A percentile compares a stretch with the other conserved stretches of the same genome.
These are phyloP conservation scores for Oryzias woworae DNA, from an alignment of 2,113 vertebrate species.

Conservation along the genomic window DNA sequence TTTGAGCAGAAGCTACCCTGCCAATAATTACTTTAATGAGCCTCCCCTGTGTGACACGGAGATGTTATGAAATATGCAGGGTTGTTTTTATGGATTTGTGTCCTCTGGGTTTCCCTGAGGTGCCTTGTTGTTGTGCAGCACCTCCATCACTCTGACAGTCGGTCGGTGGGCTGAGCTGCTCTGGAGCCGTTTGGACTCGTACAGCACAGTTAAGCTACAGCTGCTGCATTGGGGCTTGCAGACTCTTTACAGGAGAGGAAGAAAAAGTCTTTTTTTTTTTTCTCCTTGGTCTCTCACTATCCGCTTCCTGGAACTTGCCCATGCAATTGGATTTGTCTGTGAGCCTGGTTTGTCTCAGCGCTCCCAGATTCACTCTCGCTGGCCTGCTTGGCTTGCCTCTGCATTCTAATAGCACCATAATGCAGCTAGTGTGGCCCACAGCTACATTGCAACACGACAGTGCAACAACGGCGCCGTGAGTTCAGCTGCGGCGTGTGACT, in stretches of 20 bases:
- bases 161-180: slow-evolving; percentile 33
- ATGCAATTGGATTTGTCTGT: slow-evolving; percentile 73
- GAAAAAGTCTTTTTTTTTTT: slow-evolving; percentile 19
- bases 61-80: slow-evolving; percentile 44
- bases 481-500: slow-evolving; percentile 33
- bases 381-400: slow-evolving; percentile 50
- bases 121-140: slow-evolving; percentile 30
- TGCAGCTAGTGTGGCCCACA: slow-evolving; percentile 60
- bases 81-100: slow-evolving; percentile 49
- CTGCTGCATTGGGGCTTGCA: slow-evolving; percentile 37
- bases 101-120: slow-evolving; percentile 42
- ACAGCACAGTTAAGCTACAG: slow-evolving; percentile 56
- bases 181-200: slow-evolving; percentile 33
- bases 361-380: slow-evolving; percentile 41
- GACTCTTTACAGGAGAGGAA: slow-evolving; percentile 22
- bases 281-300: slow-evolving; percentile 46
- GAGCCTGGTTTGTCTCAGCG: slow-evolving; percentile 69
- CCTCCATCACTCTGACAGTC: slow-evolving; percentile 53
- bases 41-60: slow-evolving; percentile 28
- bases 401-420: slow-evolving; percentile 68
- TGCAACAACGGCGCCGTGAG: slow-evolving; percentile 45
- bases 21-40: slow-evolving; percentile 56
- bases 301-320: slow-evolving; percentile 66
- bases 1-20: not conserved
- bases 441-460: slow-evolving; percentile 52